These are phyloP conservation scores for Caranx ignobilis DNA, from an alignment of 2,113 vertebrate genomes.

Conservation along the genomic window DNA sequence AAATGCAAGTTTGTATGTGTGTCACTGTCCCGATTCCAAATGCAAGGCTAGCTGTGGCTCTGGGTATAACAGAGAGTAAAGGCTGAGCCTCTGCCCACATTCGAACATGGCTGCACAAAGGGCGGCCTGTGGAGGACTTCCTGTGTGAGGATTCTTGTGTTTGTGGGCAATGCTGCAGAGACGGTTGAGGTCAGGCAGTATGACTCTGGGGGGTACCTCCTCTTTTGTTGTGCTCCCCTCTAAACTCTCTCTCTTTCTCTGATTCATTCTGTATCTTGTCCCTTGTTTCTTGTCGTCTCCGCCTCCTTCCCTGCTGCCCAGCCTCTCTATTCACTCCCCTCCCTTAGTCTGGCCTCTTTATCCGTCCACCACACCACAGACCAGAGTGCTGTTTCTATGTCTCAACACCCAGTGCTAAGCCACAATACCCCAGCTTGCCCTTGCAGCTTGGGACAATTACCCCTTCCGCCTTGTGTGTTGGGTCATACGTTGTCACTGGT, in stretches of 20 bases:
- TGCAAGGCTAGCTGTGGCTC: conserved; percentile 42
- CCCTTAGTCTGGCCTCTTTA: conserved; percentile 50
- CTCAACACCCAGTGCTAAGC: conserved; percentile 63
- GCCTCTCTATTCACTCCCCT: conserved; percentile 39
- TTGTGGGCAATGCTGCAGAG: conserved; percentile 72
- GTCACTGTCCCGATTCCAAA: conserved; percentile 46
- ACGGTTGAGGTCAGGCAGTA: conserved; percentile 64
- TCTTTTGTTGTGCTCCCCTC: conserved; percentile 62
- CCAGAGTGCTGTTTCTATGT: conserved; percentile 50
- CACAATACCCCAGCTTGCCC: conserved; percentile 56
- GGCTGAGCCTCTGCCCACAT: conserved; percentile 71
- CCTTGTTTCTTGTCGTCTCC: conserved; percentile 43
- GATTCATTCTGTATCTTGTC: conserved; percentile 64
- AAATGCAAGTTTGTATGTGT: conserved; percentile 59
- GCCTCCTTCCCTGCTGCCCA: conserved; percentile 46
- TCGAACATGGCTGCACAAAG: conserved; percentile 75
- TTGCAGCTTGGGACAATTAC: conserved; percentile 39
- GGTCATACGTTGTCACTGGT: conserved; percentile 54
- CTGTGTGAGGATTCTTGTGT: conserved; percentile 77
- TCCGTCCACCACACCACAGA: conserved; percentile 50
- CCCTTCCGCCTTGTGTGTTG: conserved; percentile 28
- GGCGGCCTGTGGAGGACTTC: conserved; percentile 74
- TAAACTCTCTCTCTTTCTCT: conserved; percentile 43
- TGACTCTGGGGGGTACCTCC: conserved; percentile 57
- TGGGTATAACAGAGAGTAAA: conserved; percentile 47